Conservation (phyloP, 2,113 vertebrate genomes). For the Microtus ochrogaster region DNA sequence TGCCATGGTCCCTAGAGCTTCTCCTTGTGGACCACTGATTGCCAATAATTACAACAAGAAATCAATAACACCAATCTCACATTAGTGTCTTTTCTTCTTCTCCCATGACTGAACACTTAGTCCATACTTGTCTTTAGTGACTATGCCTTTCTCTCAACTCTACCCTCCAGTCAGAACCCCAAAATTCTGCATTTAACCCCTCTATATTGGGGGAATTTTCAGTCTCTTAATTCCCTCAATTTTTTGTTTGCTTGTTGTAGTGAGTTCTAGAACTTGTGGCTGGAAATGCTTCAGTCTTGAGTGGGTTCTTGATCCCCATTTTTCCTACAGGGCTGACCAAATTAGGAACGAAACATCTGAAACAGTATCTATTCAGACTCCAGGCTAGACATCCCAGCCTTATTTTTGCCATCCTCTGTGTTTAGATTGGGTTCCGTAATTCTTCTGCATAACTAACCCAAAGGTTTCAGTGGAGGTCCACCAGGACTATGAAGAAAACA, state of each 20-base stretch:
- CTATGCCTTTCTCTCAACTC: background rate
- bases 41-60: background rate
- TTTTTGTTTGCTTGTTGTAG: background rate
- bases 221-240: background rate
- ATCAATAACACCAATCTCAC: background rate
- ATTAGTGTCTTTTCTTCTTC: background rate
- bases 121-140: background rate
- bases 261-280: background rate
- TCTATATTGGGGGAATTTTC: background rate
- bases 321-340: background rate
- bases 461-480: background rate
- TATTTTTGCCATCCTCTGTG: background rate
- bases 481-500: background rate
- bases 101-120: background rate
- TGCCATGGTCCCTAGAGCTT: background rate
- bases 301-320: background rate
- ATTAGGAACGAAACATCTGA: slow-evolving; percentile 12
- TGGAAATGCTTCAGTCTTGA: background rate
- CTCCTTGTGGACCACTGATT: background rate
- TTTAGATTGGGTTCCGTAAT: background rate
- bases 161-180: background rate
- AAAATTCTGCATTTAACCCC: background rate
- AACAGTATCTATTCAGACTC: background rate
- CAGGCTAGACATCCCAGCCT: background rate
- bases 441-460: background rate